Evolutionary conservation across 1,140 invertebrate species (phyloP), one percentile per base, ranked within the genome.

Genomic region (Drosophila teissieri): DNA sequence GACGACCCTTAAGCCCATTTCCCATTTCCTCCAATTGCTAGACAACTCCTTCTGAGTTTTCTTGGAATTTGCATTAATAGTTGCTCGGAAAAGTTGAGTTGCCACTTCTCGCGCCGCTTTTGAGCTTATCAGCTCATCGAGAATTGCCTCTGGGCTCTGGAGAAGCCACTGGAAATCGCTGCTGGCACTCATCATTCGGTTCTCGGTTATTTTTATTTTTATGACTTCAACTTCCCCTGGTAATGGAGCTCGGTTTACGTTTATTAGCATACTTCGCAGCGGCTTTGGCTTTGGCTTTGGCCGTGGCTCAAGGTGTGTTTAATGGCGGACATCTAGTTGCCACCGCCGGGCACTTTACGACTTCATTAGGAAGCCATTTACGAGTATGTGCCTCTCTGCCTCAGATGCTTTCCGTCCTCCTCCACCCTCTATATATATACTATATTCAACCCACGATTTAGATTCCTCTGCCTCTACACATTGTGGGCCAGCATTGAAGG

Each of bases 221-320:
- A 86, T 78, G 84, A 61, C 64, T 53, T 76, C 79, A 74, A 64
- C 74, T 75, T 81, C 68, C 61, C 51, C 7, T 70, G 68, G 73
- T 86, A 78, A 86, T 86, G 73, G 73, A 31, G 70, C 53, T 78
- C 58, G 82, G 64, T 88, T 86, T 86, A 83, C 79, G 82, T 86
- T 86, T 86, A 86, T 86, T 88, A 86, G 83, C 82, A 88, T 86
- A 86, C 82, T 88, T 86, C 65, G 74, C 76, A 73, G 74, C 45
- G 74, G 65, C 81, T 62, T 62, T 22, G 22, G 19, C 19, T 2
- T n/a, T n/a, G n/a, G 19, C 2, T 22, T 84, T 72, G 80, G 72
- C 79, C 62, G 44, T 52, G 60, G 56, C 72, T 67, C 65, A 84
- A 84, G 80, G 80, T 84, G 80, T 81, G 81, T 68, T 80, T 85